phyloP scores from a whole-genome alignment of 1,140 invertebrate genomes.

The Papilio helenus region DNA sequence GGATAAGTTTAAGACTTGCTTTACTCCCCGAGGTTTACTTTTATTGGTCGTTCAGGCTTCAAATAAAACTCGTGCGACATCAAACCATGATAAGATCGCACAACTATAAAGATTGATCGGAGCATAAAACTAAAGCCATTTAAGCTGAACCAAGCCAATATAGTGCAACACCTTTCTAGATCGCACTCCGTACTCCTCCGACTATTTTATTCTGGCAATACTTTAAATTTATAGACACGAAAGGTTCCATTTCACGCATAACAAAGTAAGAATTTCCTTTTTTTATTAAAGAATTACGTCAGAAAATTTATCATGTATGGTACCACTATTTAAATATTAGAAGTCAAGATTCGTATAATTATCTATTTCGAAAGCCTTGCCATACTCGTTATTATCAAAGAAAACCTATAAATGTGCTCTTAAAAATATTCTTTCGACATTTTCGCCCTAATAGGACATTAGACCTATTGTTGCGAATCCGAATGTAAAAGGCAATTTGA shows the following conservation, averaged over 20 bases:
- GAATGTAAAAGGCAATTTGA: constrained; percentile 8
- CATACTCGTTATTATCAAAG: not conserved
- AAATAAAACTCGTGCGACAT: constrained; percentile 23
- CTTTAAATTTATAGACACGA: not conserved
- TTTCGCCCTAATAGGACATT: not conserved
- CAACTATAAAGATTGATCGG: constrained; percentile 21
- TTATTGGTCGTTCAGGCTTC: constrained; percentile 19
- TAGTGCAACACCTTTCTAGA: not conserved
- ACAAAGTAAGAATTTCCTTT: not conserved
- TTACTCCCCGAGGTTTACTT: constrained; percentile 16
- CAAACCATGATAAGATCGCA: constrained; percentile 14
- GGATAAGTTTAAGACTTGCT: not conserved
- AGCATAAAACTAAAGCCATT: constrained; percentile 12
- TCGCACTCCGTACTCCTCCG: not conserved
- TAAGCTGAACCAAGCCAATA: not conserved
- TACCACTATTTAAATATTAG: not conserved
- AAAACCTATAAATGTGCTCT: not conserved
- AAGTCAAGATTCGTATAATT: not conserved
- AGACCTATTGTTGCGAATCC: not conserved
- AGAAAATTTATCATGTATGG: not conserved
- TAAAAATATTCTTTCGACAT: not conserved
- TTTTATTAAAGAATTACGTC: not conserved
- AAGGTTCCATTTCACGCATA: not conserved
- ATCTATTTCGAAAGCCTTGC: not conserved
- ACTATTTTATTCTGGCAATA: not conserved